phyloP scores from a whole-genome alignment of 2,888 invertebrate species.

The Colostygia pectinataria region DNA sequence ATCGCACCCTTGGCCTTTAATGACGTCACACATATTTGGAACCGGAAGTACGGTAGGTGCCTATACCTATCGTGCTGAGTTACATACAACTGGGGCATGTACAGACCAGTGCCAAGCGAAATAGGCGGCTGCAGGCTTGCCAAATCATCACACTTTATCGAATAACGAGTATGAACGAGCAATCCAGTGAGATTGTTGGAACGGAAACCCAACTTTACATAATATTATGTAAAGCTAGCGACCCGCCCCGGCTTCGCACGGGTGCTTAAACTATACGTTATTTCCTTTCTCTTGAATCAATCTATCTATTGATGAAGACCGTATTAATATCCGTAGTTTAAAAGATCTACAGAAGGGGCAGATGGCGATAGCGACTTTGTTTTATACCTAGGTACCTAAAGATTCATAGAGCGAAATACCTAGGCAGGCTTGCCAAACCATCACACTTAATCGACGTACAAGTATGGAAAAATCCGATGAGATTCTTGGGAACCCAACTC shows the following conservation, averaged over 20 bases:
- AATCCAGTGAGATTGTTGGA: no score
- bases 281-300: no score
- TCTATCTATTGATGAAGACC: no score
- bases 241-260: no score
- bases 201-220: not conserved
- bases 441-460: conserved; percentile 23
- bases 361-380: no score
- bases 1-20: conserved; percentile 18
- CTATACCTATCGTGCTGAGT: conserved; percentile 6
- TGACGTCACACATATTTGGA: conserved; percentile 17
- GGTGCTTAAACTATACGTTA: no score
- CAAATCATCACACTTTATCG: conserved; percentile 27
- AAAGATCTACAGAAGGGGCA: no score
- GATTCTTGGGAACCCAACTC: not conserved
- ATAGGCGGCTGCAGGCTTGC: conserved; percentile 19
- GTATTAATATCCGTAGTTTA: no score
- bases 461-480: not conserved
- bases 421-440: conserved; percentile 23
- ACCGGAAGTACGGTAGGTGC: conserved; percentile 1
- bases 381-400: no score
- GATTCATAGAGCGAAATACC: conserved; percentile 20
- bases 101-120: conserved; percentile 24
- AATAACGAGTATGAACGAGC: conserved; percentile 11
- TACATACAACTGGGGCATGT: conserved; percentile 7
- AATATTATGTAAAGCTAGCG: no score